phyloP scores from a whole-genome alignment of 2,888 invertebrate genomes.

The Alviniconcha strummeri region DNA sequence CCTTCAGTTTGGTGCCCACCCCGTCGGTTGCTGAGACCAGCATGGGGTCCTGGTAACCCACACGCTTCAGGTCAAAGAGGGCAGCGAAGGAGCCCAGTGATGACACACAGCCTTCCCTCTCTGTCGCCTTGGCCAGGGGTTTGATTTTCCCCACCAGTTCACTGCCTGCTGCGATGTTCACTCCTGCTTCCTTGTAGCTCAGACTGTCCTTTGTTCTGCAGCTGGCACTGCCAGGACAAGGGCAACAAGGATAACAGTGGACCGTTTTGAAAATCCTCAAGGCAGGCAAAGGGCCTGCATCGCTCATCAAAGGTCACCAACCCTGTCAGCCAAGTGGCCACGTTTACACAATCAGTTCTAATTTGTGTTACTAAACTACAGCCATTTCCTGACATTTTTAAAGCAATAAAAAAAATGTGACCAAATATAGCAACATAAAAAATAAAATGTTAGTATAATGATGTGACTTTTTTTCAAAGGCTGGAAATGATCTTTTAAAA shows the following conservation, averaged over 20 bases:
- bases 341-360: too few species aligned
- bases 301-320: too few species aligned
- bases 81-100: constrained; percentile 95
- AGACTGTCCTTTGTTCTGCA: not conserved
- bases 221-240: not conserved
- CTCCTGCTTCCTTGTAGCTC: constrained; percentile 93
- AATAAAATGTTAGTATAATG: too few species aligned
- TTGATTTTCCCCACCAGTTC: constrained; percentile 88
- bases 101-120: constrained; percentile 86
- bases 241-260: not conserved
- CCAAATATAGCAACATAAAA: too few species aligned
- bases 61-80: constrained; percentile 86
- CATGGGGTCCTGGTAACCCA: constrained; percentile 87
- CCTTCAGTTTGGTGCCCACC: constrained; percentile 96
- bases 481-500: too few species aligned
- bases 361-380: too few species aligned
- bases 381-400: too few species aligned
- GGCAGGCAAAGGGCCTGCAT: not conserved
- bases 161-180: constrained; percentile 94
- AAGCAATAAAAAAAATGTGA: too few species aligned
- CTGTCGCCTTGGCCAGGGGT: constrained; percentile 86
- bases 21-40: constrained; percentile 96
- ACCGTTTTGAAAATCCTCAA: not conserved
- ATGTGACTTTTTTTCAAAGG: too few species aligned
- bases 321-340: too few species aligned